Evolutionary conservation across 1,140 invertebrate genomes (phyloP), one percentile per base, ranked within the genome.

Genomic region (Drosophila bocqueti): DNA sequence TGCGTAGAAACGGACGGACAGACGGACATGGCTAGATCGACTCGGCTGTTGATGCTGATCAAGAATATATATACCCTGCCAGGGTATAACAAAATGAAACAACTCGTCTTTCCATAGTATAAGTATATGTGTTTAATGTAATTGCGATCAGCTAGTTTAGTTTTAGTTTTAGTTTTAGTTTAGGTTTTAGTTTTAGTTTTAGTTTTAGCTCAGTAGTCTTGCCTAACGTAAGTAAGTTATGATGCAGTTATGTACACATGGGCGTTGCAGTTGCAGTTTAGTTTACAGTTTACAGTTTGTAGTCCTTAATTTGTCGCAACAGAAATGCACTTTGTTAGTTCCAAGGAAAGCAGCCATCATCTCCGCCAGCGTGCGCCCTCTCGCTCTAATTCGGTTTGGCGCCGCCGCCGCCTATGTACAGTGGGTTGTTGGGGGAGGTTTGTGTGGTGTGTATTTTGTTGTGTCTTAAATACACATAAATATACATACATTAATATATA

Each of bases 321-420:
- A 83, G 67, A 87, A 87, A 87, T 87, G 83, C 83, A 89, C 77
- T 77, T 83, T 57, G 65, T 60, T 71, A 84, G 82, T 67, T 78
- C 55, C 62, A 76, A 76, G 75, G 75, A 83, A 55, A 74, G 76
- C 60, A 61, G 46, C 26, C 55, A 16, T 26, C 46, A 10, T 26
- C 46, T 49, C 21, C 45, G 45, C 45, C 18, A 45, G 43, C 43
- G 18, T 6, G n/a, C 18, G 43, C 43, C 43, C 46, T 47, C 46
- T 26, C 61, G 21, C 57, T 74, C 59, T 76, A 21, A 61, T 61
- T 82, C 54, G 50, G 5, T 24, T 24, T 24, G 43, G 49, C 49
- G 49, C 34, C 40, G n/a, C 34, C 40, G n/a, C 57, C 43, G 67
- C 69, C 43, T 69, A 50, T 60, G 24, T 69, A 81, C 66, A 38